Evolutionary conservation across 2,113 vertebrate genomes (phyloP), one percentile per base, ranked within the genome.

Genomic region (Cynopterus brachyotis): DNA sequence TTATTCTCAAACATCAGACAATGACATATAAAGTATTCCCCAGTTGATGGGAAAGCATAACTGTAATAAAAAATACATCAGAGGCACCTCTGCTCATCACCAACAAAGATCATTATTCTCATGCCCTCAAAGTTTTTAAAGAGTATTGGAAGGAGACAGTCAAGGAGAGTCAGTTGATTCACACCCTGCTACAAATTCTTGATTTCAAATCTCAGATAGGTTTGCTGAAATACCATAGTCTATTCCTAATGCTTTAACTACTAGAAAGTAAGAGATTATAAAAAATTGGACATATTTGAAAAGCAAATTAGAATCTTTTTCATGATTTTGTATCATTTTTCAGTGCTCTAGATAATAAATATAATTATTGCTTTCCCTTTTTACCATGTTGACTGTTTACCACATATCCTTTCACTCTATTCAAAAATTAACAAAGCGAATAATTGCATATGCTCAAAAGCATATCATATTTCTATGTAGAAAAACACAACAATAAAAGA

Each of bases 361-460:
- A 50, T 96, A 95, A 97, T 96, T 93, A 96, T 62, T 70, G 93
- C 91, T 96, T 96, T 94, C 62, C 28, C 80, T 91, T 94, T 82
- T 94, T 28, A 83, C 76, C 76, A 89, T n/a, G 73, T 69, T 82
- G 53, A 96, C n/a, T 98, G 91, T 96, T 96, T 94, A 93, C 78
- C 72, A 60, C 30, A 79, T 90, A 91, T 89, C 62, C 92, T 89
- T 94, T 93, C 60, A 82, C 62, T 73, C 84, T 82, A 78, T 97
- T 97, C 82, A 91, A 60, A 82, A 69, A 96, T 64, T 82, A 93
- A 96, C 95, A 94, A 98, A 96, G 81, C 82, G 35, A 42, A 16
- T 96, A 96, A 97, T 93, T 97, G 86, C 93, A 89, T 35, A 62
- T 50, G 45, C 73, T 96, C 94, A 91, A 92, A 97, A 95, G 50